Evolutionary conservation across 2,113 vertebrate genomes (phyloP), one percentile per base, ranked within the genome.

Genomic region (Phrynosoma blainvillii): DNA sequence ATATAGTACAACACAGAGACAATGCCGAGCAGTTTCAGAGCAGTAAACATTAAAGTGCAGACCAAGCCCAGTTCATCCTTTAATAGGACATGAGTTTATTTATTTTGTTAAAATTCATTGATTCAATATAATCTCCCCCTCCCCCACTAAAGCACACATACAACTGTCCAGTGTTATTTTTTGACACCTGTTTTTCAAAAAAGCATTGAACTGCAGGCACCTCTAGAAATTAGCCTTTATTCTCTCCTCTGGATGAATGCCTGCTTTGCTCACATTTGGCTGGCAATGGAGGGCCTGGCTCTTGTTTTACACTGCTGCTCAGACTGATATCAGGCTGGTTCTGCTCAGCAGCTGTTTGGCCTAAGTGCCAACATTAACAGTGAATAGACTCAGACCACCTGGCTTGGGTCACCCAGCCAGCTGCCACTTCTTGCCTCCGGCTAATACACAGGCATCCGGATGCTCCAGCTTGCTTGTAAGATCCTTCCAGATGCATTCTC

Each of bases 331-430:
- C 0, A 1, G 91, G 87, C 91, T 90, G 47, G 90, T 90, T 25
- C 0, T 13, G 73, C 74, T 94, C 90, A 85, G 91, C 93, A 95
- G 90, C 92, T 96, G 92, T 88, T 84, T 82, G 74, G 71, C 85
- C 76, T 3, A 0, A 80, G 81, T 93, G 93, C 94, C 91, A 95
- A 89, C 88, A 90, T 9, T 65, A 84, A 1, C 76, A 66, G 1
- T 0, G 0, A 42, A 62, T 84, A 82, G 88, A 89, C 80, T 83
- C 62, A 0, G 8, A 83, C 90, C 87, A 89, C 90, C 91, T 94
- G 95, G 92, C 16, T 2, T 0, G 0, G 84, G 65, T 88, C 6
- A 30, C 59, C 52, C 0, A 0, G 47, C 83, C 32, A 47, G 87
- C 82, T 93, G 93, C 27, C 87, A 82, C 84, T 76, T 88, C 25